Conservation (phyloP, 2,888 invertebrate species). For the Stenchaetothrips biformis region DNA sequence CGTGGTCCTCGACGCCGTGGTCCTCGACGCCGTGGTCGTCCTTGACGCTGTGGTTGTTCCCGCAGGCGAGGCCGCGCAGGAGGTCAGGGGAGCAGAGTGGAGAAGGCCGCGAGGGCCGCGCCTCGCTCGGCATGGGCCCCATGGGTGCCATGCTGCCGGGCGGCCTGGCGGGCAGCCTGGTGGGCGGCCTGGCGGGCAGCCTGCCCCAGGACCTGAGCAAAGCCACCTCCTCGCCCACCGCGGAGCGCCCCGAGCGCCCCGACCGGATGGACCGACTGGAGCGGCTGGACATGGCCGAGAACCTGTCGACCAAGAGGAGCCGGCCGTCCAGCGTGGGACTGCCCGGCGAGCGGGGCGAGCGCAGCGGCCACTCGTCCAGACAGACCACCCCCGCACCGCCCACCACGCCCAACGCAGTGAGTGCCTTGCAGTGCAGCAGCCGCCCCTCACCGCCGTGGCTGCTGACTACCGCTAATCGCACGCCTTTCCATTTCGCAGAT, state of each 20-base stretch:
- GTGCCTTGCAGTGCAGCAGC: conserved; percentile 10
- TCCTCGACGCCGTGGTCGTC: neutral
- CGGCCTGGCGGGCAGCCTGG: neutral
- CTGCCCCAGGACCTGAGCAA: conserved; percentile 57
- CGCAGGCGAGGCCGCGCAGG: conserved; percentile 71
- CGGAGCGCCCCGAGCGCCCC: conserved; percentile 41
- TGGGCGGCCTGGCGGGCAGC: neutral
- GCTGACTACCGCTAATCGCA: conserved; percentile 39
- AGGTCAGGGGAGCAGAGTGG: conserved; percentile 69
- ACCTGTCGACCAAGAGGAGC: conserved; percentile 58
- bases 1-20: neutral
- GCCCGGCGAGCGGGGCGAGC: conserved; percentile 28
- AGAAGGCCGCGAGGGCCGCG: conserved; percentile 20
- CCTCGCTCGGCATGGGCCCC: neutral
- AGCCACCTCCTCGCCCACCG: conserved; percentile 43
- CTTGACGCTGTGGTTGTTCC: conserved; percentile 29
- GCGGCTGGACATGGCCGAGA: conserved; percentile 51
- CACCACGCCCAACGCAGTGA: conserved; percentile 30
- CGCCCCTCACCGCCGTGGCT: conserved; percentile 34
- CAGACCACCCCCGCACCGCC: conserved; percentile 38
- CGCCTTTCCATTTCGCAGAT: neutral
- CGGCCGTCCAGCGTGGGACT: conserved; percentile 36
- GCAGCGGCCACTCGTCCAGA: conserved; percentile 26
- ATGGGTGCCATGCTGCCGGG: too few relatives aligned
- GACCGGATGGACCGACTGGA: conserved; percentile 37